Base-by-base conservation (phyloP, 2,797 vertebrate species). In the Phataginus tricuspis region DNA sequence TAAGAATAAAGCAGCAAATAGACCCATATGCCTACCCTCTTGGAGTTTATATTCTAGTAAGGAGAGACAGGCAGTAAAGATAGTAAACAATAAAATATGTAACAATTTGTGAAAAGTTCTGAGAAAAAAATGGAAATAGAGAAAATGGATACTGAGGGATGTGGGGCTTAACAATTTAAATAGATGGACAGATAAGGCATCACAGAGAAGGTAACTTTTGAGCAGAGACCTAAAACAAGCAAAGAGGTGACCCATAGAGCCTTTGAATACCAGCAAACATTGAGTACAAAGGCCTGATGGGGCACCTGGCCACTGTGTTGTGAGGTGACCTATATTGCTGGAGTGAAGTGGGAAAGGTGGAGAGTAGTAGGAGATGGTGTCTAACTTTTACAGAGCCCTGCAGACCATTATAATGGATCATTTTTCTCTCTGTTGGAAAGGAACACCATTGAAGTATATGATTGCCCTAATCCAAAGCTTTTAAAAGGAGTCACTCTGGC, bases 401-500 rank as follows among this genome's bases (percentile, higher is more conserved):
- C n/a, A 39, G 53, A 71, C 8, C 21, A 57, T 77, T 74, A 27
- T 10, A 34, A n/a, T 14, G 1, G 45, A 7, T 21, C 3, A 51
- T n/a, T 74, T 39, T 64, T 42, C 49, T 63, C 29, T 42, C 29
- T 79, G 14, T 27, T 72, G 18, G 11, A 21, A 64, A 88, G 27
- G 13, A 69, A 45, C 13, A 59, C 10, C 11, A 9, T 16, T 72
- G n/a, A 5, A 29, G 14, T 39, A 53, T 29, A 55, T 42, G 12
- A 57, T 57, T 75, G 8, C 7, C 34, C 1, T 74, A 37, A 69
- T 53, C 57, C 25, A 9, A 91, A 96, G 37, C 75, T 16, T 82
- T 86, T 75, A 51, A 59, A 83, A 96, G 37, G 39, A 64, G 90
- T 69, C 31, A 49, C 5, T 66, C n/a, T 61, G 42, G n/a, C 42